Percentiles rank a stretch among this genome's conserved stretches.
Conservation (phyloP, 2,797 vertebrate species). For the Rhabdomys pumilio region DNA sequence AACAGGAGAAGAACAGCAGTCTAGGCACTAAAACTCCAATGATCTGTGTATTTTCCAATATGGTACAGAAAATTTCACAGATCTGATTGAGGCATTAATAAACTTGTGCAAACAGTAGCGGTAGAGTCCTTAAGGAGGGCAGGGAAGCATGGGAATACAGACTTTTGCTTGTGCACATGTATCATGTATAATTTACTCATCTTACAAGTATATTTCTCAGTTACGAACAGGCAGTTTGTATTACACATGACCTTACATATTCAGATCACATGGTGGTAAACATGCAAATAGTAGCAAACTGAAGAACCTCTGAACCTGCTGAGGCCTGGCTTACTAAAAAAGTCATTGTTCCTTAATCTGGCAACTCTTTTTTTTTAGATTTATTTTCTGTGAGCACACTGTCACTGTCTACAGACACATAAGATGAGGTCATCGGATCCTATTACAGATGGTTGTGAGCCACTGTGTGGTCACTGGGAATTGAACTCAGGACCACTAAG, state of each 20-base stretch:
- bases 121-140: background rate
- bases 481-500: too few relatives aligned
- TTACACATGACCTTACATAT: background rate
- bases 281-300: background rate
- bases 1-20: too few relatives aligned
- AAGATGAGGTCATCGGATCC: too few relatives aligned
- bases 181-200: background rate
- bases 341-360: background rate
- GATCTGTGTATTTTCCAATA: background rate
- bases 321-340: background rate
- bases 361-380: background rate
- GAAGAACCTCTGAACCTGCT: background rate
- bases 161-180: background rate
- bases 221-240: background rate
- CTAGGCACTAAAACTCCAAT: constrained; percentile 8
- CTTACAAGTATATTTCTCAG: background rate
- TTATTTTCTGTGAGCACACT: too few relatives aligned
- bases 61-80: background rate
- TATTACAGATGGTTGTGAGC: too few relatives aligned
- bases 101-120: background rate
- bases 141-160: background rate
- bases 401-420: too few relatives aligned
- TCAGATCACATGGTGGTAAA: background rate
- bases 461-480: too few relatives aligned
- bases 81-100: background rate